Evolutionary conservation across 2,797 vertebrate species (phyloP).

Genomic region (Halcyon leucocephala): DNA sequence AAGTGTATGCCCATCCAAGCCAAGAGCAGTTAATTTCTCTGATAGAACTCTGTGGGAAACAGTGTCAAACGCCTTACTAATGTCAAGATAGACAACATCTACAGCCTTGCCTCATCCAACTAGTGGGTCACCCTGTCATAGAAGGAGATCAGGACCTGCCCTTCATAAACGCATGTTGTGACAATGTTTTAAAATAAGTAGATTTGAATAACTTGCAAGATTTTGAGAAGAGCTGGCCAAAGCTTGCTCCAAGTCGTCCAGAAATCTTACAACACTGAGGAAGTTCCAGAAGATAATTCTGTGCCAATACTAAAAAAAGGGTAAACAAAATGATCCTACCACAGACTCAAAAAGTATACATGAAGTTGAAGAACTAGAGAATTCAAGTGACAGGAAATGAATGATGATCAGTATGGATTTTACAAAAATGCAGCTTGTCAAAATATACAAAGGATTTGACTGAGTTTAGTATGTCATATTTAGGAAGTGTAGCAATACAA

Average conservation of each 20-base stretch:
- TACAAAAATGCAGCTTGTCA: neutral
- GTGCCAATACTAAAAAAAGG: neutral
- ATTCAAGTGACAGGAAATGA: neutral
- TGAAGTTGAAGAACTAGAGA: neutral
- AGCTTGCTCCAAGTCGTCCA: slow-evolving; percentile 43
- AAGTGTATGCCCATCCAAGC: too few relatives aligned
- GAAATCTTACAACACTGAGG: slow-evolving; percentile 24
- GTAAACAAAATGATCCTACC: neutral
- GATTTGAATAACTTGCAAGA: neutral
- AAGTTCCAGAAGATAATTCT: slow-evolving; percentile 22
- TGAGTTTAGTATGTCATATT: neutral
- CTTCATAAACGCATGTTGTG: too few relatives aligned
- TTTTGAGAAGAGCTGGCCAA: slow-evolving; percentile 54
- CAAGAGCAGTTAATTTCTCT: too few relatives aligned
- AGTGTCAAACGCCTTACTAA: too few relatives aligned
- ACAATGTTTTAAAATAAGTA: neutral
- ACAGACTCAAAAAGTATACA: neutral
- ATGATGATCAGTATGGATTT: neutral
- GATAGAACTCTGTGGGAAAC: too few relatives aligned
- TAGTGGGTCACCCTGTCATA: too few relatives aligned
- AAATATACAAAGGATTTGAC: neutral
- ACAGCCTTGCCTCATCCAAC: too few relatives aligned
- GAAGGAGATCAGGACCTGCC: too few relatives aligned
- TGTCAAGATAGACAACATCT: too few relatives aligned
- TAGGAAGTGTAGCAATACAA: slow-evolving; percentile 25